phyloP scores from a whole-genome alignment of 2,113 vertebrate genomes.

The Dolichallabes microphthalmus region DNA sequence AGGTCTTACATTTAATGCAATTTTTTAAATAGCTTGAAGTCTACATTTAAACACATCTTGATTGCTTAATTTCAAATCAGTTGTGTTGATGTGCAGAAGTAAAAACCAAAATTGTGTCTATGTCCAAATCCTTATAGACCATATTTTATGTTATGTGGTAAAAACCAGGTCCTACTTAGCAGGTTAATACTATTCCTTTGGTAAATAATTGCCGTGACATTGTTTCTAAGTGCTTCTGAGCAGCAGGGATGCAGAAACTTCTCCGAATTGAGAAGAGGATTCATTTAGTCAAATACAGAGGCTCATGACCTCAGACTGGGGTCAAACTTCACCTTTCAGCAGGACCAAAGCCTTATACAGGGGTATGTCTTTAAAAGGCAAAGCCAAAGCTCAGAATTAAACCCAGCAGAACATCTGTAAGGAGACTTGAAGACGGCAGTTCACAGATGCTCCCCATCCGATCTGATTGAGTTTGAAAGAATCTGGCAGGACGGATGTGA shows the following conservation, averaged over 20 bases:
- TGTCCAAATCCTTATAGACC: too few species aligned
- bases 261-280: neutral
- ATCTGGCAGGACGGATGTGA: neutral
- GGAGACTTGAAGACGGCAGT: neutral
- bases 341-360: neutral
- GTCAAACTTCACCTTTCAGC: neutral
- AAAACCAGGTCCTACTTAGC: neutral
- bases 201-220: neutral
- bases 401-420: conserved; percentile 13
- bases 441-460: conserved; percentile 1
- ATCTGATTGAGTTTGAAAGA: conserved; percentile 1
- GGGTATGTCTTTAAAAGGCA: neutral
- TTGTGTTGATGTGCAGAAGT: too few species aligned
- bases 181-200: neutral
- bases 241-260: neutral
- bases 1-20: too few species aligned
- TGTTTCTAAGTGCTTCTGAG: neutral
- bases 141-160: neutral
- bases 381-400: neutral
- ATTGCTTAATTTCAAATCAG: too few species aligned
- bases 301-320: neutral
- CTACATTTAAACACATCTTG: too few species aligned
- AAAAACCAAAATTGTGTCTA: too few species aligned
- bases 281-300: neutral
- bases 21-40: too few species aligned